Evolutionary conservation across 2,888 invertebrate species (phyloP), one percentile per base, ranked within the genome.

Genomic region (Apodemia hepburni): DNA sequence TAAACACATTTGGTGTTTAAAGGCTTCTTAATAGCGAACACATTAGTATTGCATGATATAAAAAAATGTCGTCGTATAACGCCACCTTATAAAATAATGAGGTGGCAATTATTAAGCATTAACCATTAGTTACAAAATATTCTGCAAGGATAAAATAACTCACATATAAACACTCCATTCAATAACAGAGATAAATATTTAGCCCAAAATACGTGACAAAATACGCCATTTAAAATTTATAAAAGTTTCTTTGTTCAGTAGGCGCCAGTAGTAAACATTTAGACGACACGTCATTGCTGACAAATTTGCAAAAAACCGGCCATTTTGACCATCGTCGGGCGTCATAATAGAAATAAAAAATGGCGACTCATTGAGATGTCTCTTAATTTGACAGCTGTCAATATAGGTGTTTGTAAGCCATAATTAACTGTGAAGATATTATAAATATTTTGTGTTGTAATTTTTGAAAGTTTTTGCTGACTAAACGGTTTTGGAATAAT

Each of bases 381-480:
- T 82, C 73, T 73, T 85, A 80, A 81, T 86, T 82, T 87, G 89
- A 87, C 88, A 87, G 83, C 84, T 87, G 88, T 86, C 86, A 84
- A 76, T 64, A 77, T 76, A 76, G 76, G 82, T 69, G 74, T 76
- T 78, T 79, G 75, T 81, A 79, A 81, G 81, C 81, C 76, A 73
- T 78, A 82, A 82, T 80, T 74, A 78, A 81, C 76, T 63, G 54
- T 69, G 27, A 70, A 65, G 65, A 62, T 70, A 71, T 76, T 77
- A 59, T 77, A 81, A 82, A 79, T 54, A 75, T 83, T 70, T 65
- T 65, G 67, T 62, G 67, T 62, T 59, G 61, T 61, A 62, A 61
- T 61, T 58, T 59, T 38, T 12, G 12, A 12, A 38, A 38, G 38
- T 4, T 38, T 12, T 38, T 38, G 38, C 38, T 38, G 12, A 38